These are phyloP conservation scores for Macrotus californicus DNA, from an alignment of 2,113 vertebrate genomes.

Conservation along the genomic window DNA sequence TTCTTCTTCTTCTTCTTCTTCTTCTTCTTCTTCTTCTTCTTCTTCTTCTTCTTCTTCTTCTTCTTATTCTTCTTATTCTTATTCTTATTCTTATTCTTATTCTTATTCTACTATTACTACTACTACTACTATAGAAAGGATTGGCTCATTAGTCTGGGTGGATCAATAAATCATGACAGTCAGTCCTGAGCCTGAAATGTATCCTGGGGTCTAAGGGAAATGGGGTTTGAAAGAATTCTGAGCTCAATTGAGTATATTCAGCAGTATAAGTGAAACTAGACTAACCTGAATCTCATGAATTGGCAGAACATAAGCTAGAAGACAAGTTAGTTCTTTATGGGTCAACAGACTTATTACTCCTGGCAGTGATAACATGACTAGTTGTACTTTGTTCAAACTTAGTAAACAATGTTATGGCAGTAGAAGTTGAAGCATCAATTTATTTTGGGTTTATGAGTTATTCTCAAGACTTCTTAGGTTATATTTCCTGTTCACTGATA, in stretches of 20 bases:
- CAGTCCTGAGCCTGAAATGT: constrained; percentile 42
- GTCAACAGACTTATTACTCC: neutral
- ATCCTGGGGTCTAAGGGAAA: constrained; percentile 46
- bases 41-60: no score
- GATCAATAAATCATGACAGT: neutral
- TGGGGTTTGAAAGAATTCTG: constrained; percentile 44
- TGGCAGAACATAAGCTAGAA: constrained; percentile 34
- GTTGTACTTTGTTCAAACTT: constrained; percentile 45
- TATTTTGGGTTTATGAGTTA: neutral
- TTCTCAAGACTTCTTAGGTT: neutral
- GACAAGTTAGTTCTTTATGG: constrained; percentile 13
- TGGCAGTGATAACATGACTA: constrained; percentile 35
- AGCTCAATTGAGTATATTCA: constrained; percentile 16
- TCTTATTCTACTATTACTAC: neutral
- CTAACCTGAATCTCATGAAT: constrained; percentile 18
- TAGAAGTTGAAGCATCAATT: constrained; percentile 23
- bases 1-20: no score
- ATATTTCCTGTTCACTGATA: neutral
- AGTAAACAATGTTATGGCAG: constrained; percentile 20
- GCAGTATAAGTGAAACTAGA: constrained; percentile 41
- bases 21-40: no score
- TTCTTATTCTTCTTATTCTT: no score
- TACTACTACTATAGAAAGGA: constrained; percentile 46
- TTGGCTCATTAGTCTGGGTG: constrained; percentile 36
- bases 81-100: no score